Percentiles rank a stretch among this genome's conserved stretches.
These are phyloP conservation scores for Nymphalis io DNA, from an alignment of 1,140 invertebrate species.

Conservation along the genomic window DNA sequence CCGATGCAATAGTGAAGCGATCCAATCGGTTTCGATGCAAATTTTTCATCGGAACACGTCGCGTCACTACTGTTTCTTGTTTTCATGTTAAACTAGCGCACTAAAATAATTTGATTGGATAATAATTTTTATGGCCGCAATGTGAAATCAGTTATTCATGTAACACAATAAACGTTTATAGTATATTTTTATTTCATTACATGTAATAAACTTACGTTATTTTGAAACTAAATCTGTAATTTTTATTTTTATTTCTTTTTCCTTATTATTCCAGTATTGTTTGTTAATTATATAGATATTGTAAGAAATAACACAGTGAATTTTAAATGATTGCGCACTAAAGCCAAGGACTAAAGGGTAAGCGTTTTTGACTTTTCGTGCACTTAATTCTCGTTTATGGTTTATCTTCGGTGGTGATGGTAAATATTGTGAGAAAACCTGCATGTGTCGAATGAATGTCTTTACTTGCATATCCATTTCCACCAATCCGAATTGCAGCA, in stretches of 20 bases:
- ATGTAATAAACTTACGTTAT: constrained; percentile 80
- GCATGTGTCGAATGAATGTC: too few relatives aligned
- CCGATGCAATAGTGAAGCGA: constrained; percentile 28
- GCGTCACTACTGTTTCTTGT: constrained; percentile 22
- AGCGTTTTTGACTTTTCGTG: too few relatives aligned
- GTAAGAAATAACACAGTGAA: too few relatives aligned
- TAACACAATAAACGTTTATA: constrained; percentile 72
- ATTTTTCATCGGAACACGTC: not conserved
- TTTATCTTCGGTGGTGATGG: too few relatives aligned
- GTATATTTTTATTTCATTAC: constrained; percentile 78
- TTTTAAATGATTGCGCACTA: too few relatives aligned
- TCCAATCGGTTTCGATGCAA: not conserved
- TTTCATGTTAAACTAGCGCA: constrained; percentile 37
- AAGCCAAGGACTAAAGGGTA: too few relatives aligned
- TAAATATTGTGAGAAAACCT: too few relatives aligned
- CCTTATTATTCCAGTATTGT: not conserved
- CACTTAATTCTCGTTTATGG: too few relatives aligned
- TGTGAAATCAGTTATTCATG: constrained; percentile 60
- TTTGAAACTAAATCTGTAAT: constrained; percentile 71
- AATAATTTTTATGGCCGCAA: constrained; percentile 36
- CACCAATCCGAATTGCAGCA: too few relatives aligned
- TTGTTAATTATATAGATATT: too few relatives aligned
- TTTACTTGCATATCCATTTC: too few relatives aligned
- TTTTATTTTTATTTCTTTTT: constrained; percentile 54
- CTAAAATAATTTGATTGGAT: constrained; percentile 45